These are phyloP conservation scores for Microtus richardsoni DNA, from an alignment of 2,113 vertebrate species.

Conservation along the genomic window DNA sequence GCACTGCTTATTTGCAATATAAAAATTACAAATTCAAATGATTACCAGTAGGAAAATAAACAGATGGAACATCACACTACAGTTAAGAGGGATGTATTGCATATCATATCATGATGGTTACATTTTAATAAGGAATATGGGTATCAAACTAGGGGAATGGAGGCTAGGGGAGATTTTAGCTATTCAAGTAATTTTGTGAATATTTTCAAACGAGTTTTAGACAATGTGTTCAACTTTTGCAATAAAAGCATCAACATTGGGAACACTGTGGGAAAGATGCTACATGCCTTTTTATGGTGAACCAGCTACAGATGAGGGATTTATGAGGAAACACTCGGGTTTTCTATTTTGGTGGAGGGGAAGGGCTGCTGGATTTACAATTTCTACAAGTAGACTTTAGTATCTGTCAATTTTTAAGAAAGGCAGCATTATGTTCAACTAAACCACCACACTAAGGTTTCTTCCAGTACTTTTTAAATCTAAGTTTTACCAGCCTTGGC, in stretches of 20 bases:
- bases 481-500: not conserved
- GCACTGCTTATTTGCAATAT: not conserved
- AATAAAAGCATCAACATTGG: not conserved
- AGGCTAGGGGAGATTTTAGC: not conserved
- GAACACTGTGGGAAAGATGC: not conserved
- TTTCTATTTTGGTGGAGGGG: not conserved
- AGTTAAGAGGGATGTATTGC: constrained; percentile 13
- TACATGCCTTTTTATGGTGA: not conserved
- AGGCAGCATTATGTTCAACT: not conserved
- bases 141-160: not conserved
- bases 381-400: not conserved
- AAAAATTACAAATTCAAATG: constrained; percentile 7
- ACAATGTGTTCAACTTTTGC: not conserved
- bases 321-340: not conserved
- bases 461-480: not conserved
- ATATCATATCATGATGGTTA: not conserved
- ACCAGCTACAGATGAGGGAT: not conserved
- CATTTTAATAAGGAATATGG: constrained; percentile 10
- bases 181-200: not conserved
- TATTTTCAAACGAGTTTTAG: constrained; percentile 25
- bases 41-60: constrained; percentile 23
- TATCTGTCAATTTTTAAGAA: not conserved
- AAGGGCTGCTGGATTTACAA: not conserved
- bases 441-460: not conserved
- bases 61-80: not conserved